These are phyloP conservation scores for Aleiodes testaceus DNA, from an alignment of 2,888 invertebrate species.

Conservation along the genomic window DNA sequence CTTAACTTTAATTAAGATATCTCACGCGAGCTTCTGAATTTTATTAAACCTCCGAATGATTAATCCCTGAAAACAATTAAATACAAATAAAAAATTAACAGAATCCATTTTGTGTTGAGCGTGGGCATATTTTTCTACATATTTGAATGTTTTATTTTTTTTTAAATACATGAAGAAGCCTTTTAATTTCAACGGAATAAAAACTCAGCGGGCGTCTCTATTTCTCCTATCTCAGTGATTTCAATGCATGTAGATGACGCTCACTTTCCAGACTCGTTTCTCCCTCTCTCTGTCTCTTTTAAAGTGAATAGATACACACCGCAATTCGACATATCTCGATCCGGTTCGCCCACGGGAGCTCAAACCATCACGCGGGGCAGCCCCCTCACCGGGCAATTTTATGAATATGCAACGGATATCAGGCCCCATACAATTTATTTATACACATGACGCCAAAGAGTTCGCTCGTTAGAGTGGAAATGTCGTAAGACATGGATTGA, in stretches of 20 bases:
- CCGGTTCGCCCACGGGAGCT: conserved; percentile 71
- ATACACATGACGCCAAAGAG: conserved; percentile 67
- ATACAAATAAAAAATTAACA: no score
- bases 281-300: neutral
- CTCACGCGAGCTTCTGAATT: conserved; percentile 6
- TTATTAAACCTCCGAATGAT: neutral
- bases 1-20: conserved; percentile 8
- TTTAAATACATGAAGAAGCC: conserved; percentile 6
- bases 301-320: conserved; percentile 9
- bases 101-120: neutral
- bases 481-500: conserved; percentile 11
- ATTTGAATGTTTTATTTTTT: conserved; percentile 27
- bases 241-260: conserved; percentile 45
- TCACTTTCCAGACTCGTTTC: conserved; percentile 38
- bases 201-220: conserved; percentile 28
- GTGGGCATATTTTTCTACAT: conserved; percentile 32
- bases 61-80: no score
- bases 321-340: conserved; percentile 70
- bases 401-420: conserved; percentile 71
- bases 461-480: conserved; percentile 55
- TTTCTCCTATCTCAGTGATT: conserved; percentile 28
- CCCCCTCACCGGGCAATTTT: conserved; percentile 48
- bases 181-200: conserved; percentile 27
- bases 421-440: conserved; percentile 67
- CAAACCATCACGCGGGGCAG: conserved; percentile 54